A percentile compares a stretch with the other conserved stretches of the same genome.
Evolutionary conservation across 2,113 vertebrate genomes (phyloP).

Genomic region (Lycocorax pyrrhopterus): DNA sequence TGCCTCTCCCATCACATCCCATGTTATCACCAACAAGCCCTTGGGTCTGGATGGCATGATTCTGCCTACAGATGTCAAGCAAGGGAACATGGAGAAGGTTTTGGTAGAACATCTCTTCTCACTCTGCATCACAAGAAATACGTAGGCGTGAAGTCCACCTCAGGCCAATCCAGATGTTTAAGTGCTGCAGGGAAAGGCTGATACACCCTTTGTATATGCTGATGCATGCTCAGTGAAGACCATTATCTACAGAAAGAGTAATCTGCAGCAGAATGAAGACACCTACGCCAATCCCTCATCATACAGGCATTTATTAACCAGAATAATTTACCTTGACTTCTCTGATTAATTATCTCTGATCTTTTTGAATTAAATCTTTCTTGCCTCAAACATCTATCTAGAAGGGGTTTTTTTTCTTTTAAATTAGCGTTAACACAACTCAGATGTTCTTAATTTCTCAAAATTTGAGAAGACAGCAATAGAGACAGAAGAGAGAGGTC

Average conservation of each 20-base stretch:
- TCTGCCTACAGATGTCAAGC: neutral
- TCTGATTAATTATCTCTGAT: neutral
- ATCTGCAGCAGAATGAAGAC: neutral
- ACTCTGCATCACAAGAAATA: neutral
- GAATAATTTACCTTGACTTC: neutral
- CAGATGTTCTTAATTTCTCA: neutral
- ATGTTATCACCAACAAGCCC: neutral
- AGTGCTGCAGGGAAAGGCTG: neutral
- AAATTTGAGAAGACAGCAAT: neutral
- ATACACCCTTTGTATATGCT: neutral
- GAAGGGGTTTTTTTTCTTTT: neutral
- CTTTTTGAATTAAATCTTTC: neutral
- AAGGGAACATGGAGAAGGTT: neutral
- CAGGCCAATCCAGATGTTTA: neutral
- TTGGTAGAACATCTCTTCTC: neutral
- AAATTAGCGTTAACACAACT: neutral
- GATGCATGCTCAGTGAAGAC: neutral
- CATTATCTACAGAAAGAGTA: neutral
- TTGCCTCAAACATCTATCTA: neutral
- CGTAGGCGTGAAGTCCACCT: accelerated
- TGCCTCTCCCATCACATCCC: neutral
- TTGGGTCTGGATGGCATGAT: neutral
- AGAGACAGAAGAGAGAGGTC: neutral
- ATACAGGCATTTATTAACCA: neutral
- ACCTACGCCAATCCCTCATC: neutral